A percentile compares a stretch with the other conserved stretches of the same genome.
These are phyloP conservation scores for Nothoprocta pentlandii DNA, from an alignment of 2,113 vertebrate species.

Conservation along the genomic window DNA sequence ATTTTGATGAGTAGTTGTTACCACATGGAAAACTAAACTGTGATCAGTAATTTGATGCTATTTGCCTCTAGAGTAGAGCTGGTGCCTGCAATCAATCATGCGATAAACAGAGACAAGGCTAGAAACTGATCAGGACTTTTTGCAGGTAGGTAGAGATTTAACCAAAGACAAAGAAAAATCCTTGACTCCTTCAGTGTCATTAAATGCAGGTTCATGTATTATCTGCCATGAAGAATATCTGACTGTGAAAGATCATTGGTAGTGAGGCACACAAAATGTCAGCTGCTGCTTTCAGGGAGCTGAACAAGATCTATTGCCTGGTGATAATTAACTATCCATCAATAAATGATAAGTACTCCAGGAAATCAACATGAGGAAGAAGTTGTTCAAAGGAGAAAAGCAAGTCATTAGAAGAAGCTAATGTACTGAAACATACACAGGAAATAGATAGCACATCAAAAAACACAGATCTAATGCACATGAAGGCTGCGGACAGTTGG, in stretches of 20 bases:
- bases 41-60: slow-evolving; percentile 14
- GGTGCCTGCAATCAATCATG: slow-evolving; percentile 43
- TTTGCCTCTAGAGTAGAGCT: slow-evolving; percentile 4
- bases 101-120: neutral
- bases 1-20: slow-evolving; percentile 24
- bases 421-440: slow-evolving; percentile 4
- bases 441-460: slow-evolving; percentile 46
- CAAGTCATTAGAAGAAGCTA: slow-evolving; percentile 59
- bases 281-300: slow-evolving; percentile 39
- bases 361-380: slow-evolving; percentile 50
- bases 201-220: slow-evolving; percentile 52
- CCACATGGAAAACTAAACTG: neutral
- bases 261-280: slow-evolving; percentile 11
- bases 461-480: slow-evolving; percentile 27
- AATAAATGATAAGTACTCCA: slow-evolving; percentile 54
- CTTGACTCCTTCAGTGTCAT: neutral
- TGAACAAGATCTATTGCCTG: slow-evolving; percentile 61
- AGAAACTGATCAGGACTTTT: slow-evolving; percentile 13
- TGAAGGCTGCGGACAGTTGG: neutral
- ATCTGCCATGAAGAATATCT: slow-evolving; percentile 25
- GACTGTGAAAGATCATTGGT: slow-evolving; percentile 22
- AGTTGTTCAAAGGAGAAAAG: slow-evolving; percentile 56
- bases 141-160: slow-evolving; percentile 38
- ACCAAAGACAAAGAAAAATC: slow-evolving; percentile 24
- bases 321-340: slow-evolving; percentile 64